A percentile compares a stretch with the other conserved stretches of the same genome.
These are phyloP conservation scores for Oscheius sp. DNA, from an alignment of 2,888 invertebrate genomes.

Conservation along the genomic window DNA sequence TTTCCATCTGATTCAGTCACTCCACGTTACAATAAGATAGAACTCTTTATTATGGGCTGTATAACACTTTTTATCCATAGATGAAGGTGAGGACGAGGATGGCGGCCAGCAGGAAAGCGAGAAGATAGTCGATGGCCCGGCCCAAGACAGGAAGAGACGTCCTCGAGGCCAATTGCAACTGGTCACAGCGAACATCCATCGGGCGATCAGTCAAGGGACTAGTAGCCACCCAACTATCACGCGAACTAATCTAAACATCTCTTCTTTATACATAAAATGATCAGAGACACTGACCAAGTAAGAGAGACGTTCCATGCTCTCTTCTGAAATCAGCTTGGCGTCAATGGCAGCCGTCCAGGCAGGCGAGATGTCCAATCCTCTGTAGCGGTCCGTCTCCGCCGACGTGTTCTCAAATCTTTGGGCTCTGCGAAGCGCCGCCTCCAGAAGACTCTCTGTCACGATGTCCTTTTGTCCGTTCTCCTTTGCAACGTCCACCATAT, in stretches of 20 bases:
- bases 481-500: background rate
- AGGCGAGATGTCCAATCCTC: background rate
- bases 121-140: background rate
- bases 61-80: too few relatives aligned
- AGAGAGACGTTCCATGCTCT: background rate
- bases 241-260: background rate
- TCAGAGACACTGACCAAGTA: background rate
- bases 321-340: background rate
- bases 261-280: background rate
- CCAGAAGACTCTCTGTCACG: background rate
- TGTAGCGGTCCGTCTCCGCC: background rate
- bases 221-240: slow-evolving; percentile 1
- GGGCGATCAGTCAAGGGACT: background rate
- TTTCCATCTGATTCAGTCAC: background rate
- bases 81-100: too few relatives aligned
- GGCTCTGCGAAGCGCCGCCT: background rate
- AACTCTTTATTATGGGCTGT: too few relatives aligned
- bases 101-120: background rate
- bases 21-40: too few relatives aligned
- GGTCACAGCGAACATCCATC: background rate
- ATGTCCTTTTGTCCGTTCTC: background rate
- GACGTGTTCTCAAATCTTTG: background rate
- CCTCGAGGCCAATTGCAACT: background rate
- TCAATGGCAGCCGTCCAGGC: slow-evolving; percentile 6
- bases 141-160: too few relatives aligned